These are phyloP conservation scores for Galerucella nymphaeae DNA, from an alignment of 2,888 invertebrate species.

Conservation along the genomic window DNA sequence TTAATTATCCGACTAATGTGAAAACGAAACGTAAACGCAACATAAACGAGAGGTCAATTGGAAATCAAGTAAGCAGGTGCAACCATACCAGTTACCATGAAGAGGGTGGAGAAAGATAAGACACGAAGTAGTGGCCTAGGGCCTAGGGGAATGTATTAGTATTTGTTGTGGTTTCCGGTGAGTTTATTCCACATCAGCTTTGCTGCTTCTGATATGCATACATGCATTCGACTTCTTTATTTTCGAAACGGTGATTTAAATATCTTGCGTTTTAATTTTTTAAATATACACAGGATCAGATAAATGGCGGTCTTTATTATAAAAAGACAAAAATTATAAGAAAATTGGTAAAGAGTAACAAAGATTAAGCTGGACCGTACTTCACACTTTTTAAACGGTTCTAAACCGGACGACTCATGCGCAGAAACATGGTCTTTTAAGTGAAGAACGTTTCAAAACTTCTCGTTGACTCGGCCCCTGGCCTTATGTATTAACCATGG, in stretches of 20 bases:
- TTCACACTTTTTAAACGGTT: no score
- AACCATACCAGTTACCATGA: constrained; percentile 8
- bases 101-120: background rate
- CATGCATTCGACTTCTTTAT: background rate
- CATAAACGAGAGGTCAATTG: constrained; percentile 8
- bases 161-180: constrained; percentile 12
- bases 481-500: no score
- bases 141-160: constrained; percentile 5
- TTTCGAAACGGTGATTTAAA: background rate
- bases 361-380: no score
- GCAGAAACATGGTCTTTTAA: no score
- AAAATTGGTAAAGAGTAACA: no score
- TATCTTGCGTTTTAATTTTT: background rate
- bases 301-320: no score
- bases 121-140: constrained; percentile 1
- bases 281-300: background rate
- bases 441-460: no score
- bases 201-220: background rate
- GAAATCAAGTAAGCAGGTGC: constrained; percentile 13
- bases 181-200: background rate
- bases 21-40: background rate
- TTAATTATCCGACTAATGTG: constrained; percentile 1
- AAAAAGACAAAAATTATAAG: no score
- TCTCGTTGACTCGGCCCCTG: no score
- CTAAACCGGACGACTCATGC: no score